Conservation (phyloP, 2,888 invertebrate species). For the Hirtodrosophila alboralis region DNA sequence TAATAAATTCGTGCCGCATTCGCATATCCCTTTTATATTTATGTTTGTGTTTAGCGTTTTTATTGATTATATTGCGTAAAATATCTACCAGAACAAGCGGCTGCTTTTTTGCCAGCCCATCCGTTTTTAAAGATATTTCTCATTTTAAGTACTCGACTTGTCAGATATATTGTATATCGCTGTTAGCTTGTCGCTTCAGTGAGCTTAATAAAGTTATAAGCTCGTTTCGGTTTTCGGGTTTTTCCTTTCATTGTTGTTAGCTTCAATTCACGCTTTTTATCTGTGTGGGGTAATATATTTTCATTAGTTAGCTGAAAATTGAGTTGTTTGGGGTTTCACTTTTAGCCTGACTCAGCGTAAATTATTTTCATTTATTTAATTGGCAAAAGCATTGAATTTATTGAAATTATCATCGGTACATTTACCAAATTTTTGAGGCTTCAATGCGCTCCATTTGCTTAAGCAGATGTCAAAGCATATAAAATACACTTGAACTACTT, state of each 20-base stretch:
- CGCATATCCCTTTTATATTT: constrained; percentile 66
- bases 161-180: constrained; percentile 59
- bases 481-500: neutral
- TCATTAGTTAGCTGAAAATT: constrained; percentile 59
- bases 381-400: constrained; percentile 57
- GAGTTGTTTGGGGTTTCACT: constrained; percentile 49
- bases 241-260: constrained; percentile 22
- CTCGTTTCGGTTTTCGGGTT: constrained; percentile 32
- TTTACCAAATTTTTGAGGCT: constrained; percentile 38
- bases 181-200: constrained; percentile 58
- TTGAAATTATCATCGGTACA: constrained; percentile 52
- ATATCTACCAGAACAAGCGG: constrained; percentile 22
- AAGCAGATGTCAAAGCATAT: constrained; percentile 40
- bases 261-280: neutral
- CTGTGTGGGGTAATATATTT: constrained; percentile 67
- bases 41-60: constrained; percentile 67
- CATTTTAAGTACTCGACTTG: constrained; percentile 58
- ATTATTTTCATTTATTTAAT: constrained; percentile 76
- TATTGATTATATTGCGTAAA: constrained; percentile 69
- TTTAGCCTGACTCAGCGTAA: constrained; percentile 56
- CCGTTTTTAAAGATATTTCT: constrained; percentile 55
- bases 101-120: constrained; percentile 5
- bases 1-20: constrained; percentile 63
- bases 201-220: constrained; percentile 70
- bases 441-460: constrained; percentile 47